A percentile compares a stretch with the other conserved stretches of the same genome.
Conservation (phyloP, 1,140 invertebrate species). For the Panagrolaimus sp. region DNA sequence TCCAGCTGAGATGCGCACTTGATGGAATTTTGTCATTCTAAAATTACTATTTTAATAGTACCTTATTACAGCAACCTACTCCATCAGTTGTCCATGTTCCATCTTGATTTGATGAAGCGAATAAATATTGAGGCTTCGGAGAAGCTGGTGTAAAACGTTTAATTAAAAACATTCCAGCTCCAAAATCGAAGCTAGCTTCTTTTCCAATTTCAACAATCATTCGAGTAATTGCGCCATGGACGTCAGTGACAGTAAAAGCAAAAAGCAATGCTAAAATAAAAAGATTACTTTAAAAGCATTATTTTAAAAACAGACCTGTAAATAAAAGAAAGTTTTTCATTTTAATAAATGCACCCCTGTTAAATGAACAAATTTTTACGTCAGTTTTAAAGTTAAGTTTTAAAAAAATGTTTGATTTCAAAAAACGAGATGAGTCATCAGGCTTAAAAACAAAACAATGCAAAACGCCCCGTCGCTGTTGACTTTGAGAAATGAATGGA, state of each 20-base stretch:
- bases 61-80: background rate
- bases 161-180: background rate
- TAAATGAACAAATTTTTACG: too few species aligned
- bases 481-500: too few species aligned
- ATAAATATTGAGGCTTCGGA: constrained; percentile 3
- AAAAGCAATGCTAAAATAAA: too few species aligned
- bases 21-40: background rate
- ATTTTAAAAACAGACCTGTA: too few species aligned
- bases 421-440: too few species aligned
- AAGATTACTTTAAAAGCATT: too few species aligned
- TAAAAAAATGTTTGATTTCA: too few species aligned
- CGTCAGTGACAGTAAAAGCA: background rate
- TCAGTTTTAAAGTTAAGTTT: too few species aligned
- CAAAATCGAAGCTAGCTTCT: background rate
- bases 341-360: too few species aligned
- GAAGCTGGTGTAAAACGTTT: background rate
- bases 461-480: too few species aligned
- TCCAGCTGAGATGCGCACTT: constrained; percentile 1
- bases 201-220: constrained; percentile 14
- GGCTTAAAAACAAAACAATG: too few species aligned
- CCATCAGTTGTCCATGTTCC: constrained; percentile 18
- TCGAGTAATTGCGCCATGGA: constrained; percentile 1
- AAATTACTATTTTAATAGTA: background rate
- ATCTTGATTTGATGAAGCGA: constrained; percentile 7
- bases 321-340: too few species aligned